Evolutionary conservation across 2,888 invertebrate species (phyloP).

Genomic region (Ophioninae sp.): DNA sequence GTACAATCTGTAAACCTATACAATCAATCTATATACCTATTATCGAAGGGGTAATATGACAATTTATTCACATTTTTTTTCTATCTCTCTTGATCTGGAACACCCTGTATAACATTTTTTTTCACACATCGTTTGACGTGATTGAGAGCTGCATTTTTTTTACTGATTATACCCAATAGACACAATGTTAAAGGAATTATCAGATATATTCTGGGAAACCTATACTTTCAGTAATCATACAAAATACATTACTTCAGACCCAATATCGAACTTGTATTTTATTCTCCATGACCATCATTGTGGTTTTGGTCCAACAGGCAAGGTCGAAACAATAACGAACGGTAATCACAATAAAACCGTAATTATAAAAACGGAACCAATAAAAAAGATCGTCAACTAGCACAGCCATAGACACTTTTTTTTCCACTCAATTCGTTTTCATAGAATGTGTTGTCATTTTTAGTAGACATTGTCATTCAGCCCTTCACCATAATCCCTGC

Average conservation of each 20-base stretch:
- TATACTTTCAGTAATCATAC: not conserved
- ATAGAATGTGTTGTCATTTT: not conserved
- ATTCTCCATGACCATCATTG: conserved; percentile 55
- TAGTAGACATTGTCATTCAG: not conserved
- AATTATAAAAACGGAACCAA: conserved; percentile 66
- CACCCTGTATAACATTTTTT: not conserved
- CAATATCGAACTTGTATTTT: conserved; percentile 19
- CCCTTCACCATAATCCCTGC: conserved; percentile 5
- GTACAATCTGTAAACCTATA: too few species aligned
- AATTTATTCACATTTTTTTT: too few species aligned
- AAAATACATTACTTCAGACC: not conserved
- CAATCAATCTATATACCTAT: too few species aligned
- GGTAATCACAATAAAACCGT: conserved; percentile 68
- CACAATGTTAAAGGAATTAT: not conserved
- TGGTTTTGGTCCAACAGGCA: conserved; percentile 61
- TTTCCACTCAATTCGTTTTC: not conserved
- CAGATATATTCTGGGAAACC: not conserved
- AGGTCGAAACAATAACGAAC: conserved; percentile 71
- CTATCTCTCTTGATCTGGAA: not conserved
- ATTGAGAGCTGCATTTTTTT: not conserved
- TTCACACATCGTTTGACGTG: not conserved
- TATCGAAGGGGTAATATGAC: too few species aligned
- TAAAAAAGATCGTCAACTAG: not conserved
- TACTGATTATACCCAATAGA: not conserved
- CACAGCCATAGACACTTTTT: not conserved